phyloP scores from a whole-genome alignment of 2,113 vertebrate genomes.

The Labeo rohita region DNA sequence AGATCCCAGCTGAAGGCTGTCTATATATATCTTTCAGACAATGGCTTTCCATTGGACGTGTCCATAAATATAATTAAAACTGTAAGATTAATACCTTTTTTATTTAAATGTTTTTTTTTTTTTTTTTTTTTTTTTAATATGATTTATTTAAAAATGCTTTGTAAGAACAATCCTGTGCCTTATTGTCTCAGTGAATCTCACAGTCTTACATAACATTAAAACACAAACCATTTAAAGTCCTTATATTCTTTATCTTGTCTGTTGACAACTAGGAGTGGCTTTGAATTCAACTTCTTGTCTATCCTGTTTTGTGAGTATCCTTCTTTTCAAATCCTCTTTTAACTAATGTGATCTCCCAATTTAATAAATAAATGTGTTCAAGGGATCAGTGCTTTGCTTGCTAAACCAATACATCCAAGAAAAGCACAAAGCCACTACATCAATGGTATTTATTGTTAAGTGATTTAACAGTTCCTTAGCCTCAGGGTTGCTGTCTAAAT shows the following conservation, averaged over 20 bases:
- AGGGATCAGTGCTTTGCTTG: background rate
- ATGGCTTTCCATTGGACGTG: constrained; percentile 39
- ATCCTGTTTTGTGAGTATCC: constrained; percentile 53
- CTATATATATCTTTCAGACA: constrained; percentile 50
- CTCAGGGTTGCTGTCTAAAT: constrained; percentile 53
- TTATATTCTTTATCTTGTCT: background rate
- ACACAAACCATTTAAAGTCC: background rate
- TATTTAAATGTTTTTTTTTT: background rate
- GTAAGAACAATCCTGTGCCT: background rate
- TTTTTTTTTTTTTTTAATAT: background rate
- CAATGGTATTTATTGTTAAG: constrained; percentile 57
- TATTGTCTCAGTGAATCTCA: background rate
- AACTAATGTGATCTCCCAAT: constrained; percentile 29
- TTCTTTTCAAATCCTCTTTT: constrained; percentile 47
- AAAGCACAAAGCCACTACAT: constrained; percentile 21
- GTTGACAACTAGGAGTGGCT: constrained; percentile 4
- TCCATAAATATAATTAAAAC: constrained; percentile 40
- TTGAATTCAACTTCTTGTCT: constrained; percentile 35
- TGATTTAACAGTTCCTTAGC: constrained; percentile 57
- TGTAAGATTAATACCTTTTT: background rate
- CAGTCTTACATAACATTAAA: background rate
- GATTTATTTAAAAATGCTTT: background rate
- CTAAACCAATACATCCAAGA: background rate
- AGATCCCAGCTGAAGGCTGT: constrained; percentile 73
- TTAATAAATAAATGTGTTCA: background rate